Conservation (phyloP, 2,797 vertebrate species). For the Syndactyla subalaris region DNA sequence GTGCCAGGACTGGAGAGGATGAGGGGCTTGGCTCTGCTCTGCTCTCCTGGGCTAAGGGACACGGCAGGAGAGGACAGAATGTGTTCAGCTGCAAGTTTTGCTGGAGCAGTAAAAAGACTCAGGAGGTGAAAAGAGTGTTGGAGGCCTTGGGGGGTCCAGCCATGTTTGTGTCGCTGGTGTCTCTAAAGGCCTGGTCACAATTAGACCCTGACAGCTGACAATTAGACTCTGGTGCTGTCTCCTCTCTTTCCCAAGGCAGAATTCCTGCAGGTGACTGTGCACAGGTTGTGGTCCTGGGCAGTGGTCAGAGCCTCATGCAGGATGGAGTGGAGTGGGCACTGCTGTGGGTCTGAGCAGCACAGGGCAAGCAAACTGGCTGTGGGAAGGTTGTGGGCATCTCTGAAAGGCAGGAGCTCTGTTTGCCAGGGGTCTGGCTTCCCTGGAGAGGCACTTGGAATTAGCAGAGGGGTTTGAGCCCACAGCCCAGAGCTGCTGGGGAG, state of each 20-base stretch:
- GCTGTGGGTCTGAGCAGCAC: neutral
- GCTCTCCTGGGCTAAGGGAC: neutral
- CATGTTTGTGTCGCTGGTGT: neutral
- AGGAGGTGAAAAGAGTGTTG: neutral
- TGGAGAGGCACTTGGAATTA: neutral
- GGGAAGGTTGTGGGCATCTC: too few species aligned
- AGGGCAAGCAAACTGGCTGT: neutral
- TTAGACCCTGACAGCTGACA: neutral
- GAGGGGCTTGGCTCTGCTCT: neutral
- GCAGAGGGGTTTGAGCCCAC: neutral
- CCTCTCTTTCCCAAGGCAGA: neutral
- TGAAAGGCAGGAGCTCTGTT: neutral
- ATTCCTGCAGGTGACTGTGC: neutral
- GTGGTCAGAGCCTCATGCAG: neutral
- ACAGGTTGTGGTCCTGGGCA: neutral
- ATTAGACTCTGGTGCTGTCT: neutral
- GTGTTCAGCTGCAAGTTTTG: neutral
- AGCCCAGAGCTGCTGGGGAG: neutral
- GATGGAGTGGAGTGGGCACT: neutral
- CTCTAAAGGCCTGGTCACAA: neutral
- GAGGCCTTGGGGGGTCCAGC: neutral
- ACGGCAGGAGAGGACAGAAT: neutral
- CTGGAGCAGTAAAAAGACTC: neutral
- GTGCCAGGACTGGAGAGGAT: neutral
- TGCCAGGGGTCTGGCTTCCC: neutral